Base-by-base conservation (phyloP, 2,797 vertebrate species). In the Mus spretus region DNA sequence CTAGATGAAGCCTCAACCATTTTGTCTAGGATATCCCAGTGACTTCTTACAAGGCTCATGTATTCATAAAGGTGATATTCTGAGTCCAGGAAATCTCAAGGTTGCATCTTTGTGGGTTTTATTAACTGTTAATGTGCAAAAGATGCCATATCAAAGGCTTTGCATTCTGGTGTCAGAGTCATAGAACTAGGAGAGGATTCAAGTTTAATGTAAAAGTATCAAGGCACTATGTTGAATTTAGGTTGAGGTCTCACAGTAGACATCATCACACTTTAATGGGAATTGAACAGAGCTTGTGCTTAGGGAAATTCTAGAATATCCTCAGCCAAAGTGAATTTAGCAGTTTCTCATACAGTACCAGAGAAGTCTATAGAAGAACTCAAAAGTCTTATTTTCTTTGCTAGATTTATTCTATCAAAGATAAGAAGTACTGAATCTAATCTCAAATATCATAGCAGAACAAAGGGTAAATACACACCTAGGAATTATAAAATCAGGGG, bases 91-190 rank as follows among this genome's bases (percentile, higher is more conserved):
- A 80, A 95, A 91, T 53, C 78, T 12, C 13, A 94, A 53, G 12
- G 59, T 92, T 97, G 96, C 34, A 93, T 91, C 17, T 92, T 82
- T 92, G 61, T 72, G 40, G 61, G 67, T 93, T 96, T 80, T 92
- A 70, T 82, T 77, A 84, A 87, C 95, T 87, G 55, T 81, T 59
- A 95, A 24, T n/a, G 79, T 84, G 24, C 34, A 80, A 80, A 82
- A 90, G 1, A 84, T 80, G 47, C 4, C 31, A 90, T 22, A 72
- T 77, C 37, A 92, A 96, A 86, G 20, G 1, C 47, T 28, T 59
- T 34, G 6, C 65, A 13, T 82, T 90, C 82, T 91, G 82, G 90
- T 89, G 96, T 95, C n/a, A 59, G 89, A 89, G 22, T 89, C 80
- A 72, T 79, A 53, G 86, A 93, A 78, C 5, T 17, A 59, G 47